phyloP scores from a whole-genome alignment of 2,797 vertebrate genomes.

The Darevskia nairensis region DNA sequence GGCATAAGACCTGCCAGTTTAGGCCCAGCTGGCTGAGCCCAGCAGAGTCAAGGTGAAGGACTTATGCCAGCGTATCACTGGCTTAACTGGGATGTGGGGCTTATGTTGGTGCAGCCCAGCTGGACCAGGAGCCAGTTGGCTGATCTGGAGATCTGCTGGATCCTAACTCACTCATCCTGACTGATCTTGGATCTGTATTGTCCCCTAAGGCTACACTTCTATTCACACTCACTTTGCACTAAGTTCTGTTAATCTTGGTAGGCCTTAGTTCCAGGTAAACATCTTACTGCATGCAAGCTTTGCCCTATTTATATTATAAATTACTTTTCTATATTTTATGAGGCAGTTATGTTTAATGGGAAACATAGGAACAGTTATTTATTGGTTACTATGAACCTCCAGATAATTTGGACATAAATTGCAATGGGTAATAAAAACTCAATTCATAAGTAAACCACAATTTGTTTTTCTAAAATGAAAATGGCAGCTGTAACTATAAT shows the following conservation, averaged over 20 bases:
- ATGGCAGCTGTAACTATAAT: conserved; percentile 74
- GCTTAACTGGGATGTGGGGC: too few species aligned
- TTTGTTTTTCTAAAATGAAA: conserved; percentile 75
- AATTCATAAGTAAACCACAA: conserved; percentile 74
- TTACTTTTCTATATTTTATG: conserved; percentile 82
- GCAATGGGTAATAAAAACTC: conserved; percentile 74
- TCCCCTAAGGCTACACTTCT: neutral
- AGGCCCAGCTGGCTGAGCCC: too few species aligned
- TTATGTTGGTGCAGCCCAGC: too few species aligned
- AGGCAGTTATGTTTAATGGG: conserved; percentile 69
- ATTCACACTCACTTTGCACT: neutral
- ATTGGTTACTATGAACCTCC: conserved; percentile 69
- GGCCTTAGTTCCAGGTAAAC: neutral
- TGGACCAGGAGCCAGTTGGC: too few species aligned
- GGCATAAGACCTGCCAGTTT: too few species aligned
- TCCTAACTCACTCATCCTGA: too few species aligned
- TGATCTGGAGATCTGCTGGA: too few species aligned
- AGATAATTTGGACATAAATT: conserved; percentile 78
- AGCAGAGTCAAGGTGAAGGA: too few species aligned
- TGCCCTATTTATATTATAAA: conserved; percentile 81
- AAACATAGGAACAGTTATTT: conserved; percentile 74
- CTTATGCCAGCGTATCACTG: too few species aligned
- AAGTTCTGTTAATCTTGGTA: neutral
- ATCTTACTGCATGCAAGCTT: conserved; percentile 70
- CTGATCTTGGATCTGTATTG: too few species aligned